Conservation (phyloP, 2,888 invertebrate species). For the Metalampra italica region DNA sequence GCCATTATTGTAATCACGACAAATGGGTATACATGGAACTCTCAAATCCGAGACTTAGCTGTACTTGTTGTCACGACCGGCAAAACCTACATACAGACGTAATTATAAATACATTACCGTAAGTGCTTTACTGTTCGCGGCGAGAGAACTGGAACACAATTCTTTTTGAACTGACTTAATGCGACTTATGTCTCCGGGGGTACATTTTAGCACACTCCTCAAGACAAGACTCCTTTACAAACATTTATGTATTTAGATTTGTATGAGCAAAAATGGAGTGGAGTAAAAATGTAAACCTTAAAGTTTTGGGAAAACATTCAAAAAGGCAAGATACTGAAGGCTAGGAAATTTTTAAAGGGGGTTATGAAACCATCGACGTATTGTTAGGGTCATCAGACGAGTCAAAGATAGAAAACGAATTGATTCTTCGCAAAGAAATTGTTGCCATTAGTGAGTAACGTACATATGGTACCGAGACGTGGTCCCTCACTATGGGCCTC, state of each 20-base stretch:
- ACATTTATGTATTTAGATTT: no score
- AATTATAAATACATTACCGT: constrained; percentile 74
- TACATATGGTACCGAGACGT: no score
- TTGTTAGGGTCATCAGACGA: constrained; percentile 29
- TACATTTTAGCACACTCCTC: constrained; percentile 32
- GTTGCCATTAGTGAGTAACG: constrained; percentile 23
- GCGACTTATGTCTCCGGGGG: constrained; percentile 30
- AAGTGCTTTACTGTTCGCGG: constrained; percentile 54
- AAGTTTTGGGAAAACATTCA: no score
- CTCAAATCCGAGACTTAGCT: constrained; percentile 24
- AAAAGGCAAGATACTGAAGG: no score
- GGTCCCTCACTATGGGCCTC: no score
- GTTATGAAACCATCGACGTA: constrained; percentile 66
- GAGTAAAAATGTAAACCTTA: no score
- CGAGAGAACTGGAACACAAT: constrained; percentile 43
- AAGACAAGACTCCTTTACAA: constrained; percentile 5
- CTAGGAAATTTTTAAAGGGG: no score
- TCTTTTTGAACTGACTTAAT: constrained; percentile 38
- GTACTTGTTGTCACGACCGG: constrained; percentile 49
- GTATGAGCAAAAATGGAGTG: no score
- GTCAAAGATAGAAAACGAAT: constrained; percentile 29
- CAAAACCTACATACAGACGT: constrained; percentile 54
- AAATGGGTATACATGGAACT: constrained; percentile 34
- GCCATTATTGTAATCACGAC: constrained; percentile 44
- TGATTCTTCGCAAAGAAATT: constrained; percentile 37